These are phyloP conservation scores for Trypoxylus dichotomus DNA, from an alignment of 1,140 invertebrate genomes.

Conservation along the genomic window DNA sequence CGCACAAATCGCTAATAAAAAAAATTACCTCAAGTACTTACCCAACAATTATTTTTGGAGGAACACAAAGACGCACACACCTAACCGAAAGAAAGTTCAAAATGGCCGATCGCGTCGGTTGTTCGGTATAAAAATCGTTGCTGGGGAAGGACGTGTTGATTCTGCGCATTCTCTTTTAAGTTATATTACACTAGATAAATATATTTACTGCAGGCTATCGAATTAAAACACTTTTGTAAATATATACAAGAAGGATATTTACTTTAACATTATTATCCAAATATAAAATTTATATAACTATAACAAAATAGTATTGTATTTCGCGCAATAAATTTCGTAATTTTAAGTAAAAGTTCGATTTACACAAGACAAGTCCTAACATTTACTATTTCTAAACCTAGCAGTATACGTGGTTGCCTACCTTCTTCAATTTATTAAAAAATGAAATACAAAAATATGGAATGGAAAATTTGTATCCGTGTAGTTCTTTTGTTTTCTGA, in stretches of 20 bases:
- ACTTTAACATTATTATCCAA: not conserved
- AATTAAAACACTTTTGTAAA: not conserved
- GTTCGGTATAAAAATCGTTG: not conserved
- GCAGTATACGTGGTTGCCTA: too few relatives aligned
- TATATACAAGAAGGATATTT: not conserved
- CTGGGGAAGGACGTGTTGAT: not conserved
- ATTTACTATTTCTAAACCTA: too few relatives aligned
- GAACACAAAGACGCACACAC: not conserved
- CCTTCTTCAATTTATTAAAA: too few relatives aligned
- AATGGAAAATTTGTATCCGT: too few relatives aligned
- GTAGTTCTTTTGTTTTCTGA: too few relatives aligned
- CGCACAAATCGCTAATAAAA: not conserved
- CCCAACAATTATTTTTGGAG: not conserved
- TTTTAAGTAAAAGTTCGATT: too few relatives aligned
- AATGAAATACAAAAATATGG: too few relatives aligned
- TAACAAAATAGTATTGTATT: too few relatives aligned
- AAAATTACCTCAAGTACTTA: not conserved
- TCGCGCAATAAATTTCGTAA: too few relatives aligned
- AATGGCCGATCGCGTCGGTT: not conserved
- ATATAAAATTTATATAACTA: too few relatives aligned
- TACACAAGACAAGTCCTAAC: too few relatives aligned
- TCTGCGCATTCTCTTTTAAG: not conserved
- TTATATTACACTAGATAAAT: not conserved
- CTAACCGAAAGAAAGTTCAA: not conserved
- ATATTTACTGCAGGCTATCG: not conserved